Evolutionary conservation across 1,140 invertebrate genomes (phyloP), one percentile per base, ranked within the genome.

Genomic region (Drosophila sproati): DNA sequence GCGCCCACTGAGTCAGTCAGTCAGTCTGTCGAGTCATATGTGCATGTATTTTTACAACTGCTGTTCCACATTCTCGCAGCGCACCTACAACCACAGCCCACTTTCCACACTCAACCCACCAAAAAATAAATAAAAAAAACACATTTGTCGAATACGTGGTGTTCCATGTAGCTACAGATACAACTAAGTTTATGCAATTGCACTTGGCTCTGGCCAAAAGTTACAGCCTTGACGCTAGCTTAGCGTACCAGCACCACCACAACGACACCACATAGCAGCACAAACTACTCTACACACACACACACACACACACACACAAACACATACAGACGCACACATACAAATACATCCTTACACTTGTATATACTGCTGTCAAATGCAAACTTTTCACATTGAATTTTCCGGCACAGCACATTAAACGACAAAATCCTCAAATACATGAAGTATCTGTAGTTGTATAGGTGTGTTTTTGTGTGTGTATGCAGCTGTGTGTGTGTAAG

Each of bases 371-470:
- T 32, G 64, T 32, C 68, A 78, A 87, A 87, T 80, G 73, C 73
- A 83, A 89, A 88, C 80, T 88, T 88, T 88, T 88, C 83, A 76
- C 85, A 85, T 88, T 89, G 77, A 80, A 80, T 88, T 88, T 88
- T 87, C 80, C 85, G 51, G 73, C 76, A 80, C 69, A 80, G 77
- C 72, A 73, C 82, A 74, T 82, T 63, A 76, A 73, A 80, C 72
- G 83, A 77, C 73, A 80, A 87, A 82, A 63, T 57, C 39, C 52
- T 54, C 60, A 62, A 34, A 55, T 57, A 70, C 43, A 70, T 50
- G 43, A 35, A 41, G 29, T 69, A 60, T 54, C 39, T 43, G 7
- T 0, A 54, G 39, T 6, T 37, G 32, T 31, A n/a, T 0, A 54
- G 39, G 20, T 37, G 32, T 31, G 35, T 6, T 45, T 62, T 37